A percentile compares a stretch with the other conserved stretches of the same genome.
These are phyloP conservation scores for Enoplosus armatus DNA, from an alignment of 2,797 vertebrate genomes.

Conservation along the genomic window DNA sequence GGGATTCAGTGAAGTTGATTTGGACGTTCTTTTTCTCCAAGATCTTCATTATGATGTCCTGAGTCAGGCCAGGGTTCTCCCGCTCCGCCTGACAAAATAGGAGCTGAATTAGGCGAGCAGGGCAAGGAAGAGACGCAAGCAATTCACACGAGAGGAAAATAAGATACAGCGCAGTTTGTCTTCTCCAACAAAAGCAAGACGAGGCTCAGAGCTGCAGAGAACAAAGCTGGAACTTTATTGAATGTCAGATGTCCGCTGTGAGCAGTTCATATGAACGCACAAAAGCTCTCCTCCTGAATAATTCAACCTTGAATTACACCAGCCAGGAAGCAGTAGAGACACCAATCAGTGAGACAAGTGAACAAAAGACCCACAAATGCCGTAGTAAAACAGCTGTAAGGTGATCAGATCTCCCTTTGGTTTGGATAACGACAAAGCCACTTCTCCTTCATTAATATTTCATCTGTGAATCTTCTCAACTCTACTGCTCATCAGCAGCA, in stretches of 20 bases:
- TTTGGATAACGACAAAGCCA: conserved; percentile 39
- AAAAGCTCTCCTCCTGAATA: conserved; percentile 53
- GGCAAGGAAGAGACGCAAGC: background rate
- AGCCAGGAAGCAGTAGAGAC: conserved; percentile 35
- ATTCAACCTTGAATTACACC: conserved; percentile 52
- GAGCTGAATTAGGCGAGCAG: background rate
- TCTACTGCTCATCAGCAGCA: conserved; percentile 12
- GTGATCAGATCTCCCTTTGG: conserved; percentile 47
- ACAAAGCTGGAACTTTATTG: conserved; percentile 36
- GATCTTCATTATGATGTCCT: conserved; percentile 99
- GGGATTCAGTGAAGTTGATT: conserved; percentile 98
- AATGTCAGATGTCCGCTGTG: conserved; percentile 28
- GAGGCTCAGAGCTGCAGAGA: conserved; percentile 1
- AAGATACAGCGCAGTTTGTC: background rate
- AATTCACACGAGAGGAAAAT: background rate
- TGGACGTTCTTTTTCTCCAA: conserved; percentile 99
- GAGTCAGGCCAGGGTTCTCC: conserved; percentile 98
- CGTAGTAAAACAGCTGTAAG: conserved; percentile 56
- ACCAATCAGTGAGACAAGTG: conserved; percentile 40
- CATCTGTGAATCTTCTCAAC: conserved; percentile 32
- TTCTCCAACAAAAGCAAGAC: conserved; percentile 6
- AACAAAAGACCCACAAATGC: conserved; percentile 59
- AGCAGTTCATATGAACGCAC: conserved; percentile 35
- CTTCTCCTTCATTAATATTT: conserved; percentile 59
- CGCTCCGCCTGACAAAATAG: conserved; percentile 91